Evolutionary conservation across 2,113 vertebrate genomes (phyloP).

Genomic region (Rhombomys opimus): DNA sequence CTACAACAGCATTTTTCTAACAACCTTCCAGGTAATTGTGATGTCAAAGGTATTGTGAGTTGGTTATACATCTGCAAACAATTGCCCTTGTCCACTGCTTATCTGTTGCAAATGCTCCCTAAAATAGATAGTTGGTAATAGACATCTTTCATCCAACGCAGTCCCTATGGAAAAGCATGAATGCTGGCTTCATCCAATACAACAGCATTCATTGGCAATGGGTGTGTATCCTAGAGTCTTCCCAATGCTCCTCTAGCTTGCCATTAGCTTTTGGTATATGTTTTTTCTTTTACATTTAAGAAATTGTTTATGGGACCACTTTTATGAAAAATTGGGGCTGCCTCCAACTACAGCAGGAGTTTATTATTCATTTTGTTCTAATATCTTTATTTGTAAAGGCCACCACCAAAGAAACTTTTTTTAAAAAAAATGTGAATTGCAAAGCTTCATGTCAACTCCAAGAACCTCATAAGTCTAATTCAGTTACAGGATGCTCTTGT

Average conservation of each 20-base stretch:
- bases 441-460: conserved; percentile 53
- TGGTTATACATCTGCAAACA: background rate
- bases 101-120: background rate
- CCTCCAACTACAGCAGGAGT: background rate
- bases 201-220: rapidly evolving
- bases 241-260: background rate
- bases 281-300: conserved; percentile 34
- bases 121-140: background rate
- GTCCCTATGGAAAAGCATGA: no score
- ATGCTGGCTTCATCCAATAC: background rate
- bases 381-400: conserved; percentile 46
- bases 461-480: conserved; percentile 52
- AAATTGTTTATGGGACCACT: background rate
- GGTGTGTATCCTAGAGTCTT: background rate
- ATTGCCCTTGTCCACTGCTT: background rate
- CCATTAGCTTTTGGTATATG: background rate
- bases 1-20: background rate
- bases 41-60: background rate
- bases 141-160: background rate
- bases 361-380: conserved; percentile 55
- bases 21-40: background rate
- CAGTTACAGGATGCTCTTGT: background rate
- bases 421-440: conserved; percentile 26
- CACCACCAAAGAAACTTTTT: conserved; percentile 46
- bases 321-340: conserved; percentile 31